Conservation (phyloP, 2,888 invertebrate genomes). For the Drosophila kuntzei region DNA sequence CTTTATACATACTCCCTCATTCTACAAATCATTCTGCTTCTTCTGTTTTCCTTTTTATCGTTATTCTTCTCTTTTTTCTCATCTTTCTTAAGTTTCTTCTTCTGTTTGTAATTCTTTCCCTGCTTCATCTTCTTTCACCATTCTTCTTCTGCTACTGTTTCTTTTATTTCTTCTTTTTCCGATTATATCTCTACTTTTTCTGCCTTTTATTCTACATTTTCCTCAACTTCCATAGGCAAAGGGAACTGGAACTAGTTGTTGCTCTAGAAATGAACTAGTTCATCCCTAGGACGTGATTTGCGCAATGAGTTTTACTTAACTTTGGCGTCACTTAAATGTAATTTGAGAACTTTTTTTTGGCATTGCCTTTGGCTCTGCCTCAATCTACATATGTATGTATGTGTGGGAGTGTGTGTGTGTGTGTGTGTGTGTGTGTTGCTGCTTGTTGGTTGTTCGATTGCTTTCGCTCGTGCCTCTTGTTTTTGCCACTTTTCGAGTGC, state of each 20-base stretch:
- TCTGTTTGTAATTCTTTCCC: not conserved
- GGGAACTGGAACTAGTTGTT: not conserved
- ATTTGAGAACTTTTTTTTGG: conserved; percentile 71
- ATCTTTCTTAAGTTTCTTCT: no score
- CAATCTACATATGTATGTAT: conserved; percentile 7
- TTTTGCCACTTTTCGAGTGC: conserved; percentile 69
- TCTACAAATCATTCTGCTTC: no score
- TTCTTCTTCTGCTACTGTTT: no score
- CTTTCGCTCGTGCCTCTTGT: conserved; percentile 35
- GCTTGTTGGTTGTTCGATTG: conserved; percentile 56
- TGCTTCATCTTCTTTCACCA: no score
- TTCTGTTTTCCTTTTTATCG: not conserved
- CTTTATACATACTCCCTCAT: no score
- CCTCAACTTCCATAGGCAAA: not conserved
- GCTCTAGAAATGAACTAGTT: conserved; percentile 6
- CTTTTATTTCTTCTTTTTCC: not conserved
- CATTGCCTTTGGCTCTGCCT: conserved; percentile 36
- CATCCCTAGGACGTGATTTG: conserved; percentile 52
- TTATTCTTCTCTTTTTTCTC: not conserved
- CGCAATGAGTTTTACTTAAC: conserved; percentile 68
- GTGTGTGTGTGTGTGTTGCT: conserved; percentile 13
- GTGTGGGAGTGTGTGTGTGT: conserved; percentile 10
- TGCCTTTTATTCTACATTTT: no score
- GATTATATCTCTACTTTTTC: not conserved
- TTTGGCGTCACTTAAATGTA: conserved; percentile 73